Percentiles rank a stretch among this genome's conserved stretches.
Conservation (phyloP, 2,797 vertebrate genomes). For the Petrocephalus sullivani region DNA sequence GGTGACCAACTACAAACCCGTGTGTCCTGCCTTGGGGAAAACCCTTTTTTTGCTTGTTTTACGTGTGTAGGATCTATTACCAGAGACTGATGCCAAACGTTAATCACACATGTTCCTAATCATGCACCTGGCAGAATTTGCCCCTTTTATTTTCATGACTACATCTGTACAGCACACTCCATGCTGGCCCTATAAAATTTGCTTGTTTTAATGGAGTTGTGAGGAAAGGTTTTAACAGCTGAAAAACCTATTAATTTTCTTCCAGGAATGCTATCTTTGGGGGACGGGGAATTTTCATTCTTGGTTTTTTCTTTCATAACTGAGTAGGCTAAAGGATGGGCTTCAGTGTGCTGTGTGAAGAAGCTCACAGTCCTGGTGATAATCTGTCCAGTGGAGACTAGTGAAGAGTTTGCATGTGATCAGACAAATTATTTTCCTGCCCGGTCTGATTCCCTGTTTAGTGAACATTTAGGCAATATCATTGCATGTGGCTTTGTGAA, state of each 20-base stretch:
- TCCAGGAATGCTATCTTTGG: constrained; percentile 48
- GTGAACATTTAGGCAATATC: too few relatives aligned
- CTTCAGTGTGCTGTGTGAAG: not conserved
- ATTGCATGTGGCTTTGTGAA: not conserved
- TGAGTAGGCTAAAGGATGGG: constrained; percentile 26
- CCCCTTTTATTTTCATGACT: not conserved
- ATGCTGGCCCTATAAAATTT: constrained; percentile 1
- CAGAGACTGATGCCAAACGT: not conserved
- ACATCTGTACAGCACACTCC: not conserved
- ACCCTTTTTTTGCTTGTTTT: not conserved
- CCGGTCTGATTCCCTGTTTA: not conserved
- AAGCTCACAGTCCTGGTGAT: not conserved
- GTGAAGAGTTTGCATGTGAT: not conserved
- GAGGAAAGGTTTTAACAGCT: not conserved
- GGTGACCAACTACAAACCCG: not conserved
- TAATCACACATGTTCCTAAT: constrained; percentile 7
- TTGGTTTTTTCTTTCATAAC: not conserved
- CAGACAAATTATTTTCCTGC: not conserved
- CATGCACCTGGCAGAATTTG: not conserved
- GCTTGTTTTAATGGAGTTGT: not conserved
- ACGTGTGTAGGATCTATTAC: not conserved
- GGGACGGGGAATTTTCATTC: constrained; percentile 33
- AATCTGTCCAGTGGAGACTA: not conserved
- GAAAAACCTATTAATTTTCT: constrained; percentile 31
- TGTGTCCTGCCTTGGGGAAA: not conserved